Base-by-base conservation (phyloP, 2,797 vertebrate species). In the Thripadectes ignobilis region DNA sequence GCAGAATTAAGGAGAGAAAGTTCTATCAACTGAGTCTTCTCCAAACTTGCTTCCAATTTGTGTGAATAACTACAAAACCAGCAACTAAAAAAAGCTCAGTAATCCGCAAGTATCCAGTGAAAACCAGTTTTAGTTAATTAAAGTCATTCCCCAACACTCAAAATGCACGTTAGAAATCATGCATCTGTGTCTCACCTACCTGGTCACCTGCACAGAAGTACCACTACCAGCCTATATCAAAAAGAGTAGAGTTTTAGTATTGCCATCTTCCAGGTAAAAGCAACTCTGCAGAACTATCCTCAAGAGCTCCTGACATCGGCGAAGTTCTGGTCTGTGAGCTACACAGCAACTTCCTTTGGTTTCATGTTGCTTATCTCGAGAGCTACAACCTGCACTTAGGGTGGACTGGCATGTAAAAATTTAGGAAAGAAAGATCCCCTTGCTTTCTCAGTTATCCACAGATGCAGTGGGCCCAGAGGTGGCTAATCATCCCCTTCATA, bases 121-220 rank as follows among this genome's bases (percentile, higher is more conserved):
- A 92, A 91, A 86, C 19, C 34, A 80, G 36, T 52, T 85, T 65
- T 36, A 77, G 61, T 77, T 79, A 34, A 41, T 34, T 51, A 19
- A 65, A 96, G 36, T 62, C 29, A 92, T 39, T 89, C 20, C 54
- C 68, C 77, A 91, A 34, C 41, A 82, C 23, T 87, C 51, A 65
- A 68, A 69, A 39, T 20, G 9, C 49, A 36, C 0, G 1, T 51
- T 52, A 84, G 69, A 17, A 78, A 73, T 69, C 75, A 39, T 76
- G 88, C 94, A 67, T 12, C 49, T 79, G 24, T 65, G 62, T 80
- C 78, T 90, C 74, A 94, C 79, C 74, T 93, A 85, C 88, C 93
- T 96, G 67, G 51, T 39, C 38, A 39, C 38, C 38, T 39, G 38
- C 38, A 39, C 38, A 39, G 38, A 74, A 92, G 81, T 41, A 58